A percentile compares a stretch with the other conserved stretches of the same genome.
Conservation (phyloP, 2,797 vertebrate genomes). For the Rallus crepitans region DNA sequence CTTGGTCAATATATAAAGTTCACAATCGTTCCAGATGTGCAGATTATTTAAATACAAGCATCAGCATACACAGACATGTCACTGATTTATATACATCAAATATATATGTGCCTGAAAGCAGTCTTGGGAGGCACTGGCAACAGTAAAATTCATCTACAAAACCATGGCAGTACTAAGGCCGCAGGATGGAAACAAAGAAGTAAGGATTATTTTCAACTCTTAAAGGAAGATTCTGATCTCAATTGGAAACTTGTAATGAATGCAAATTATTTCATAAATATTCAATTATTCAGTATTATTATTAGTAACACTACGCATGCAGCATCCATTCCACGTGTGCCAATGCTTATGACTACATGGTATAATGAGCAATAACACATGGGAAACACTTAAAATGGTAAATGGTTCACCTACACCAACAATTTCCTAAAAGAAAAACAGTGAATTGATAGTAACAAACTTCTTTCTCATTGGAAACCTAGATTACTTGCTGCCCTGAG, state of each 20-base stretch:
- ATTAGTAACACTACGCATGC: background rate
- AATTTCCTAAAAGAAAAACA: background rate
- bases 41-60: background rate
- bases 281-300: background rate
- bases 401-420: constrained; percentile 2
- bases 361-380: background rate
- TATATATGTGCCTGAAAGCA: background rate
- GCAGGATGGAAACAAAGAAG: background rate
- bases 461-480: background rate
- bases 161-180: background rate
- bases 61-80: background rate
- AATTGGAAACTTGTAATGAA: background rate
- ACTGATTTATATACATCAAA: background rate
- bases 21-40: background rate
- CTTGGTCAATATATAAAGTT: background rate
- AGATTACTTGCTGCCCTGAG: background rate
- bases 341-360: background rate
- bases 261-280: background rate
- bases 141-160: background rate
- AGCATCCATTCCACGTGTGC: background rate
- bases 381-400: background rate
- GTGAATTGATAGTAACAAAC: background rate
- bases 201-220: background rate
- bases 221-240: background rate
- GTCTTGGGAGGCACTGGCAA: background rate